phyloP scores from a whole-genome alignment of 2,113 vertebrate genomes.

The Willisornis vidua region DNA sequence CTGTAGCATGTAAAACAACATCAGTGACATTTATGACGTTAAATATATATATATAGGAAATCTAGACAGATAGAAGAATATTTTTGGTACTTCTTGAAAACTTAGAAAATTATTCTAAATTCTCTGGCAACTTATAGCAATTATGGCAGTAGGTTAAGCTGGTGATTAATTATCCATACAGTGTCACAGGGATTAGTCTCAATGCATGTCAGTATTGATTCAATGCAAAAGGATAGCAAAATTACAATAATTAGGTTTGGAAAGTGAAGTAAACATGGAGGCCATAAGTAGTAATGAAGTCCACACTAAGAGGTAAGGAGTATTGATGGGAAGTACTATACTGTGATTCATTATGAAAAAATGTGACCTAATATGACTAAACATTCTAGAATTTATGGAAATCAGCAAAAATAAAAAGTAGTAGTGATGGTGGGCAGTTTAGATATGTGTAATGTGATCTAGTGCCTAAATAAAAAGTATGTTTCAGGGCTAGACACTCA shows the following conservation, averaged over 20 bases:
- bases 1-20: not conserved
- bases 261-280: not conserved
- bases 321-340: conserved; percentile 13
- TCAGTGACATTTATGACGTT: not conserved
- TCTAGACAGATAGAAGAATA: not conserved
- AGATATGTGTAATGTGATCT: not conserved
- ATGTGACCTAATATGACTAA: not conserved
- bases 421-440: not conserved
- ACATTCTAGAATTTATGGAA: conserved; percentile 1
- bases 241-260: not conserved
- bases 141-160: not conserved
- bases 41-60: not conserved
- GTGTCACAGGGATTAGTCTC: not conserved
- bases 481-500: not conserved
- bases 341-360: conserved; percentile 51
- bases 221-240: not conserved
- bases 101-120: not conserved
- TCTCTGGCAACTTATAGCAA: not conserved
- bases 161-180: not conserved
- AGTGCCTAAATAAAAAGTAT: not conserved
- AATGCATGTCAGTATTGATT: conserved; percentile 24
- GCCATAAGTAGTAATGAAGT: not conserved
- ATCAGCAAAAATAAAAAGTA: not conserved
- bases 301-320: not conserved
- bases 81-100: conserved; percentile 7